A percentile compares a stretch with the other conserved stretches of the same genome.
Evolutionary conservation across 2,797 vertebrate genomes (phyloP).

Genomic region (Phaenicophaeus curvirostris): DNA sequence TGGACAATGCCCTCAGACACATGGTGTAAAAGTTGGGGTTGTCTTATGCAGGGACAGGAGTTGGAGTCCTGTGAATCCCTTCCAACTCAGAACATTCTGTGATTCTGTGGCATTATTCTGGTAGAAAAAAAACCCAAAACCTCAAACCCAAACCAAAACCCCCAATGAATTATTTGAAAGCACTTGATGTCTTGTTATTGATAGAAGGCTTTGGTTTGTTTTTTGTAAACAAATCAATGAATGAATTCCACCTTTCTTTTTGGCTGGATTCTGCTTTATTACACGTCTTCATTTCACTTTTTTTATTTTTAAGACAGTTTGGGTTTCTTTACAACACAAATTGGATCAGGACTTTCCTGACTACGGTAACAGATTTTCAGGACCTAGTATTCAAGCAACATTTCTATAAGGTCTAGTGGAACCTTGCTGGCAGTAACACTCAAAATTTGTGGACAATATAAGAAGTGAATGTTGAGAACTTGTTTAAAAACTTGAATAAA

Average conservation of each 20-base stretch:
- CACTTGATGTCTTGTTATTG: neutral
- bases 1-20: no score
- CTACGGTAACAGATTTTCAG: neutral
- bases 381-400: neutral
- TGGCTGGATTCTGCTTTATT: neutral
- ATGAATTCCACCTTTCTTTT: neutral
- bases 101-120: no score
- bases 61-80: no score
- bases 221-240: neutral
- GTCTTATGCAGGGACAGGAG: no score
- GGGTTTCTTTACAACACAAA: neutral
- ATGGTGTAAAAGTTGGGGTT: no score
- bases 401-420: neutral
- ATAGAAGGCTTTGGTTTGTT: neutral
- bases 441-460: neutral
- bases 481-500: constrained; percentile 41
- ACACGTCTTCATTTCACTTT: neutral
- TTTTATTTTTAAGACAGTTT: neutral
- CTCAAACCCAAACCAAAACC: no score
- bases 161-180: neutral
- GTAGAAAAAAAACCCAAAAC: no score
- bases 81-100: no score
- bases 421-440: neutral
- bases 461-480: neutral
- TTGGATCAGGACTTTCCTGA: neutral